Conservation (phyloP, 2,797 vertebrate species). For the Hippoglossus hippoglossus region DNA sequence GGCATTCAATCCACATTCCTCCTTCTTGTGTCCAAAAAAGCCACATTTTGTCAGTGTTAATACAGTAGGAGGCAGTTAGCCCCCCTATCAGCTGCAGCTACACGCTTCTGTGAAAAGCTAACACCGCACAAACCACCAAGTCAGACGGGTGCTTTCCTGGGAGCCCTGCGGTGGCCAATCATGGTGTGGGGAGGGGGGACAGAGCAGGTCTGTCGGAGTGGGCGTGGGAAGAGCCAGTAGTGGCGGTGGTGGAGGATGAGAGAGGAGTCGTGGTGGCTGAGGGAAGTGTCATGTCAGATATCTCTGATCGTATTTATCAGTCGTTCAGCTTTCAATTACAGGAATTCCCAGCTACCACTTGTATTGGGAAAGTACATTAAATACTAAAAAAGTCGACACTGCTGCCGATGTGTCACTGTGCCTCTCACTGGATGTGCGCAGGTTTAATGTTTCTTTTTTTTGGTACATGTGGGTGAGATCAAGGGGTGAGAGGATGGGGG, state of each 20-base stretch:
- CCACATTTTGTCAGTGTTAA: neutral
- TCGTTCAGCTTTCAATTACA: neutral
- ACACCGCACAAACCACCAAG: slow-evolving; percentile 56
- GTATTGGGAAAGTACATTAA: neutral
- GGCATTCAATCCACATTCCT: neutral
- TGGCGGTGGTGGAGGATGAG: neutral
- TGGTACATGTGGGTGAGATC: slow-evolving; percentile 5
- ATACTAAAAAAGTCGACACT: neutral
- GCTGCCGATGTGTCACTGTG: neutral
- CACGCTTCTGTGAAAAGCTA: slow-evolving; percentile 23
- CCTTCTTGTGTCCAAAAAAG: slow-evolving; percentile 16
- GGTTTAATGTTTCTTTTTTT: neutral
- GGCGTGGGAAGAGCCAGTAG: neutral
- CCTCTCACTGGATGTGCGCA: too few species aligned
- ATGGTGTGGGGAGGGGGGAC: slow-evolving; percentile 11
- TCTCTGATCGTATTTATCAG: neutral
- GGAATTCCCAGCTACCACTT: neutral
- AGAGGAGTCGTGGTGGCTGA: neutral
- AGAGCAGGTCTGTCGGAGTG: slow-evolving; percentile 6
- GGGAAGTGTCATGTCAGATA: neutral
- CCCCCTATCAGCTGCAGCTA: slow-evolving; percentile 36
- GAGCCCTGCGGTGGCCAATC: slow-evolving; percentile 23
- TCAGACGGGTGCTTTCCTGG: slow-evolving; percentile 27
- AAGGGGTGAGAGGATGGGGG: slow-evolving; percentile 21
- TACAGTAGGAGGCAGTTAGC: slow-evolving; percentile 24